These are phyloP conservation scores for Pachyramphus minor DNA, from an alignment of 2,113 vertebrate genomes.

Conservation along the genomic window DNA sequence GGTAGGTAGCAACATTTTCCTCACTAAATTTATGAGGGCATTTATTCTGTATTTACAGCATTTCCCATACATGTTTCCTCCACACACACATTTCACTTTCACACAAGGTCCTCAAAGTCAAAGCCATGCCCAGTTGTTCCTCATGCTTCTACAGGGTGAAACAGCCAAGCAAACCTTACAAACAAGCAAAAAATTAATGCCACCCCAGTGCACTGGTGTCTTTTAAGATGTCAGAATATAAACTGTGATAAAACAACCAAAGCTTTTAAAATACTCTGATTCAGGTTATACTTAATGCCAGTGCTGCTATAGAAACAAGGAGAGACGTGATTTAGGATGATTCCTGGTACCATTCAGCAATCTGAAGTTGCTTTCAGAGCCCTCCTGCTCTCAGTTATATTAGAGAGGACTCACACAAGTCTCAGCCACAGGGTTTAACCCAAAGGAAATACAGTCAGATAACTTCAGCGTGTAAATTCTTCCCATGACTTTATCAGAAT, in stretches of 20 bases:
- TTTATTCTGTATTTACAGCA: not conserved
- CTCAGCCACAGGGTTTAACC: not conserved
- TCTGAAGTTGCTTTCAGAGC: not conserved
- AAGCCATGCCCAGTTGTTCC: not conserved
- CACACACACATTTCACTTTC: not conserved
- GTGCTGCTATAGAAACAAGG: not conserved
- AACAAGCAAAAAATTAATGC: not conserved
- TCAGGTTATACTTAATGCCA: not conserved
- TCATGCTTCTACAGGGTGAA: not conserved
- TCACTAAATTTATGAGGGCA: not conserved
- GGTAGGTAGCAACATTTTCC: not conserved
- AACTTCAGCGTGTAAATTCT: not conserved
- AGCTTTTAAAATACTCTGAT: not conserved
- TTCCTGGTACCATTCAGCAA: not conserved
- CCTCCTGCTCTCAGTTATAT: not conserved
- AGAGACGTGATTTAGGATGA: not conserved
- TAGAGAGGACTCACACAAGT: fast-evolving
- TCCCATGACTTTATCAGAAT: not conserved
- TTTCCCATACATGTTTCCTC: not conserved
- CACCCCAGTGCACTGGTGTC: not conserved
- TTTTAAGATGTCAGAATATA: not conserved
- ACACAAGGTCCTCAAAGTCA: not conserved
- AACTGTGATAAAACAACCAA: not conserved
- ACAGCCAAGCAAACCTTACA: not conserved
- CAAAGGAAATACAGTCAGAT: not conserved